Base-by-base conservation (phyloP, 2,888 invertebrate species). In the Griposia aprilina region DNA sequence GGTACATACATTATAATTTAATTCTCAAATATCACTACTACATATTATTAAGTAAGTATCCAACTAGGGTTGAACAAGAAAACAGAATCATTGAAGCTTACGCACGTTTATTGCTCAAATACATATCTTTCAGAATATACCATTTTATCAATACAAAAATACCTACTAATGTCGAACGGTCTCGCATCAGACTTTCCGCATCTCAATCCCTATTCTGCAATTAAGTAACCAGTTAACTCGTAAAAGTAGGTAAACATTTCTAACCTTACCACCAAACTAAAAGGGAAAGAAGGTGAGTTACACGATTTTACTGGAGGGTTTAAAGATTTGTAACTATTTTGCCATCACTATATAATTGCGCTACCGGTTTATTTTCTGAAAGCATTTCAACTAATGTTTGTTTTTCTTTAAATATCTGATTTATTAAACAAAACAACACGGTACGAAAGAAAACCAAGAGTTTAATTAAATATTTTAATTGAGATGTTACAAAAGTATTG, bases 181-280 rank as follows among this genome's bases (percentile, higher is more conserved):
- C 63, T 66, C 72, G 20, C 69, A 67, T 78, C 78, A 71, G 70
- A 78, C 41, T 76, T 77, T 72, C 71, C 62, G 68, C 15, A 79
- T 80, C 59, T 60, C 62, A 78, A 78, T 80, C 73, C 78, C 74
- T 67, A 84, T 78, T 74, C 74, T 81, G 75, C 84, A 89, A 85
- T 87, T 86, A 86, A 90, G 82, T 86, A 63, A 76, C 76, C 30
- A n/a, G 17, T 76, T 20, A 20, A 76, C 52, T 76, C 62, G 52
- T 76, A 63, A 76, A 76, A 45, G 23, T 41, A 30, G 67, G 8
- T 52, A 30, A 20, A 50, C 75, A 62, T 62, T 62, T 52, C 30
- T 52, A 52, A 62, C 23, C 41, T 76, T 52, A 30, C 30, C 52
- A 55, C 45, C 17, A 55, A 52, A 76, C 30, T 60, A 62, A 30